Evolutionary conservation across 1,140 invertebrate genomes (phyloP).

Genomic region (Heliconius melpomene): DNA sequence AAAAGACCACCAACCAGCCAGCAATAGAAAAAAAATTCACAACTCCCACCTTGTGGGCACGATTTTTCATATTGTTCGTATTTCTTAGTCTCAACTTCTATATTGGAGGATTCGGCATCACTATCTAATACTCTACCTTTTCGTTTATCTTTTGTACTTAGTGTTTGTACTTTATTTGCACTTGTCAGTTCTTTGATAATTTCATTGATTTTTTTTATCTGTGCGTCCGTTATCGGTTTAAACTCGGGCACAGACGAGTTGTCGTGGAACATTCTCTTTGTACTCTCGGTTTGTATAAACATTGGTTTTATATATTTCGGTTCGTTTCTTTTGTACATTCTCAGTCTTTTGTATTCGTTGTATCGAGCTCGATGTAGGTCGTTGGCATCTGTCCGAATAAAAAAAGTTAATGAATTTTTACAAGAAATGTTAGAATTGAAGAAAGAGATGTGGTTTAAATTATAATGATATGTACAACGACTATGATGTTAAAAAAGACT

Average conservation of each 20-base stretch:
- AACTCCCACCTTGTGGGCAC: conserved; percentile 88
- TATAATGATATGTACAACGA: neutral
- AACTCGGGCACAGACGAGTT: conserved; percentile 61
- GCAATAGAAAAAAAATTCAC: conserved; percentile 95
- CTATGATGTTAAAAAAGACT: neutral
- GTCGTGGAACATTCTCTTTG: conserved; percentile 57
- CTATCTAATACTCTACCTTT: conserved; percentile 62
- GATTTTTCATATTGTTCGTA: conserved; percentile 76
- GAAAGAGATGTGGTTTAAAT: conserved; percentile 16
- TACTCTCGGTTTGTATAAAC: conserved; percentile 69
- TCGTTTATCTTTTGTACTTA: conserved; percentile 54
- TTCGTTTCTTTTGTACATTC: conserved; percentile 46
- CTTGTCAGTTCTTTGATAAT: conserved; percentile 63
- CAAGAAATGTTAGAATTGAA: conserved; percentile 23
- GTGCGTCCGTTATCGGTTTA: conserved; percentile 72
- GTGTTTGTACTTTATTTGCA: conserved; percentile 45
- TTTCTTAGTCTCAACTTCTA: conserved; percentile 47
- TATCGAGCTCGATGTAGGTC: conserved; percentile 72
- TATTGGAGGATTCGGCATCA: conserved; percentile 40
- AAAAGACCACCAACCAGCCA: conserved; percentile 94
- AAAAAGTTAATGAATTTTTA: conserved; percentile 51
- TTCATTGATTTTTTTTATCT: conserved; percentile 65
- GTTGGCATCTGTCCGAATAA: conserved; percentile 73
- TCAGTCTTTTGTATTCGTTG: conserved; percentile 46
- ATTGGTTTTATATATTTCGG: conserved; percentile 62